Base-by-base conservation (phyloP, 2,113 vertebrate species). In the Paradoxurus hermaphroditus region DNA sequence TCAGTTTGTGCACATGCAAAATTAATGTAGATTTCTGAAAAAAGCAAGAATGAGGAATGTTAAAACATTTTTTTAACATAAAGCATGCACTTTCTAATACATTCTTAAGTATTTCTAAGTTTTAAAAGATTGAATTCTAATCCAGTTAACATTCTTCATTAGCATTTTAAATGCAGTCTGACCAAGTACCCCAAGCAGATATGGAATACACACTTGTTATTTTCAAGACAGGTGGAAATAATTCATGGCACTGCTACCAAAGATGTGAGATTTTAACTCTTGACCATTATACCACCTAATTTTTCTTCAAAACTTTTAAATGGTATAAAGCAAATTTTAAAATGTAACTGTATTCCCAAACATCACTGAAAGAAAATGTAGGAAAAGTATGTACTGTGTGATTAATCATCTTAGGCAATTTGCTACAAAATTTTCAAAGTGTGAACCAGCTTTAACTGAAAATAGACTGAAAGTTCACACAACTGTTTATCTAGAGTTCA, bases 31-130 rank as follows among this genome's bases (percentile, higher is more conserved):
- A 90, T 88, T 92, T 90, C 0, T 3, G 56, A 0, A 97, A 90
- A 79, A 46, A 92, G 16, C 25, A 96, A 19, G 89, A 73, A 51
- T 39, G 91, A 72, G 49, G 70, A 21, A 73, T 65, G 81, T 95
- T 98, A 98, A 98, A 98, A 95, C 97, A 98, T 97, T 92, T 97
- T 83, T 97, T 68, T 67, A 93, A 88, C 91, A 97, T 4, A 96
- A 95, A 95, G 65, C 56, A 95, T 51, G 0, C 91, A 86, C 94
- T 97, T 98, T 91, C 78, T 90, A 97, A 7, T 67, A 97, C 94
- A 77, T 78, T 97, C 95, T 92, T 70, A 94, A 94, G 63, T 88
- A 97, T 82, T 96, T 81, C 31, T 36, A 51, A 92, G 1, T 97
- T 92, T 95, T 88, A 92, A 96, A 94, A 84, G 18, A 81, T 97